Evolutionary conservation across 1,140 invertebrate genomes (phyloP).

Genomic region (Campodea augens): DNA sequence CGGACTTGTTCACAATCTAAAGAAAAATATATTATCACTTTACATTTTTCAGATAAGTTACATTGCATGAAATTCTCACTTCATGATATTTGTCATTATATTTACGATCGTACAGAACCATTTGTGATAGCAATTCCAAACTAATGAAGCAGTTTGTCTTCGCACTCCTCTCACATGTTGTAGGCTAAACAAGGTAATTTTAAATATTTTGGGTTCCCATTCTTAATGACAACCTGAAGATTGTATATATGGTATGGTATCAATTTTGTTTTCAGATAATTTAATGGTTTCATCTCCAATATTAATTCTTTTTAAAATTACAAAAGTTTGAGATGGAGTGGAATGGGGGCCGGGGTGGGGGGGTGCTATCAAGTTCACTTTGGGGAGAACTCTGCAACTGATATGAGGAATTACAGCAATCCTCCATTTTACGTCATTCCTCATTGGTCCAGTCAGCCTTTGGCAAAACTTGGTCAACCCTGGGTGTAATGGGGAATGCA

Average conservation of each 20-base stretch:
- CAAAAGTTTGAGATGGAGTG: background rate
- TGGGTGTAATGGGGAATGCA: no score
- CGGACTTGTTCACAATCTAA: constrained; percentile 41
- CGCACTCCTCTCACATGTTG: background rate
- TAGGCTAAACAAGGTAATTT: background rate
- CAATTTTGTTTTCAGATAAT: background rate
- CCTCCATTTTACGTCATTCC: no score
- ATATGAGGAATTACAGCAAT: no score
- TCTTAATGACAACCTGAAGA: background rate
- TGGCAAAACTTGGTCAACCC: no score
- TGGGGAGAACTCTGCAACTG: no score
- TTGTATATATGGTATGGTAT: background rate
- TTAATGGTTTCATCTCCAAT: background rate
- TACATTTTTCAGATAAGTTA: background rate
- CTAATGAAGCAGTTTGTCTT: background rate
- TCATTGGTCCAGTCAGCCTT: no score
- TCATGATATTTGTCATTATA: background rate
- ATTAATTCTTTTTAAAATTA: background rate
- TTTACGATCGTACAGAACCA: background rate
- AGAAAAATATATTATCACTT: constrained; percentile 11
- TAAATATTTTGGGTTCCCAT: background rate
- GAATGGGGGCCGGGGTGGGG: background rate
- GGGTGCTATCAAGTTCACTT: background rate
- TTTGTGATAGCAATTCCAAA: background rate
- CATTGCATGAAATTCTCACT: background rate